Conservation (phyloP, 2,113 vertebrate genomes). For the Clarias macrocephalus region DNA sequence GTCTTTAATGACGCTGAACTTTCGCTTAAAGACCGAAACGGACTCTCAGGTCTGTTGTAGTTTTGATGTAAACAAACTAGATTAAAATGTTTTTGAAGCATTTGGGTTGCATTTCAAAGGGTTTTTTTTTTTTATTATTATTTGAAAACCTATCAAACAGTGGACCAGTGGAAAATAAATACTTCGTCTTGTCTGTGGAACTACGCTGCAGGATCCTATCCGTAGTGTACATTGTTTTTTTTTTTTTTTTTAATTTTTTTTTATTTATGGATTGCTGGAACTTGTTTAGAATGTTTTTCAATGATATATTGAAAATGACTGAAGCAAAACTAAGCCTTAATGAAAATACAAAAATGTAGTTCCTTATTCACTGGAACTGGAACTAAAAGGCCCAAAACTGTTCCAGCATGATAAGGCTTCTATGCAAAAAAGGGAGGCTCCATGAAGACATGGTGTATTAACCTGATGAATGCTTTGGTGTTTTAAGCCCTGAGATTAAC, state of each 20-base stretch:
- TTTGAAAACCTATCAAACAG: background rate
- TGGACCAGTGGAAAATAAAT: background rate
- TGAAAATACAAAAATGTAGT: background rate
- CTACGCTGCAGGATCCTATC: background rate
- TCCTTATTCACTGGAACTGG: background rate
- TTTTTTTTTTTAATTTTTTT: background rate
- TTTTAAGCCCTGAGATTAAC: background rate
- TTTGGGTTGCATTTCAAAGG: background rate
- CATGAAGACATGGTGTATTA: background rate
- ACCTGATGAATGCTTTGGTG: background rate
- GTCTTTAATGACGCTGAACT: constrained; percentile 32
- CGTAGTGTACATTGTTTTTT: background rate
- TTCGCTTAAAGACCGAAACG: background rate
- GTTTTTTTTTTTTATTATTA: background rate
- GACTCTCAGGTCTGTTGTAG: background rate
- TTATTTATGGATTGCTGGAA: background rate
- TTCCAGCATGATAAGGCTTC: too few species aligned
- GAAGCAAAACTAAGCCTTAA: background rate
- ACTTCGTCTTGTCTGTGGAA: background rate
- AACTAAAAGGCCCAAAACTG: background rate
- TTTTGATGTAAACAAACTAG: background rate
- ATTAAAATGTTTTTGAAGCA: background rate
- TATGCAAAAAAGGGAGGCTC: too few species aligned
- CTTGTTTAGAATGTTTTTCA: background rate
- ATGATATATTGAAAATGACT: background rate